Evolutionary conservation across 1,140 invertebrate genomes (phyloP), one percentile per base, ranked within the genome.

Genomic region (Himalopsyche phryganea): DNA sequence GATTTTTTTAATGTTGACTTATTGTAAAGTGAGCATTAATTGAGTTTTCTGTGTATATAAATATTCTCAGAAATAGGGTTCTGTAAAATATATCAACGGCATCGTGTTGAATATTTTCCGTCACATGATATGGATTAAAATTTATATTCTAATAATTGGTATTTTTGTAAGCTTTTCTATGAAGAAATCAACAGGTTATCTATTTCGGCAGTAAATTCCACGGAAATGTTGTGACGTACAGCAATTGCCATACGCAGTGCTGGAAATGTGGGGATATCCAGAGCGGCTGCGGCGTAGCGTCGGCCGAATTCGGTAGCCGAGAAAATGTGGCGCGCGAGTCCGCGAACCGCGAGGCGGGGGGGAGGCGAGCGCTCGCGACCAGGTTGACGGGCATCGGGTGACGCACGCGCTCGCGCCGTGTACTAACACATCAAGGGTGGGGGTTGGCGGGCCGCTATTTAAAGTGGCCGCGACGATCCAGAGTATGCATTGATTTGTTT

Each of bases 401-500:
- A 74, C 72, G 73, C 72, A 74, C 70, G 72, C 72, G 73, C 20
- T 68, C 68, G 69, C 69, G 69, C 68, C 63, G 69, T 68, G 69
- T 69, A 68, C 68, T 63, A 60, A 61, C 51, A 68, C 67, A 67
- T 70, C 71, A 69, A 70, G 71, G 70, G 71, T 70, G 23, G 74
- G 68, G 69, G 69, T 60, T 68, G 67, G 69, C 66, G 66, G 71
- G 72, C 72, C 70, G 74, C 72, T 76, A 76, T 77, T 77, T 78
- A 77, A 77, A 75, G 71, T 74, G 72, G 72, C 72, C 70, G 71
- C 70, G 65, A 70, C 70, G 71, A 70, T 72, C 69, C 69, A 71
- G 71, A 76, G 73, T 71, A 76, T 73, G 73, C 75, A 77, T 79
- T 76, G 74, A 74, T 76, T 70, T 74, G 75, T 77, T 76, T 75